Evolutionary conservation across 2,113 vertebrate species (phyloP).

Genomic region (Pheucticus melanocephalus): DNA sequence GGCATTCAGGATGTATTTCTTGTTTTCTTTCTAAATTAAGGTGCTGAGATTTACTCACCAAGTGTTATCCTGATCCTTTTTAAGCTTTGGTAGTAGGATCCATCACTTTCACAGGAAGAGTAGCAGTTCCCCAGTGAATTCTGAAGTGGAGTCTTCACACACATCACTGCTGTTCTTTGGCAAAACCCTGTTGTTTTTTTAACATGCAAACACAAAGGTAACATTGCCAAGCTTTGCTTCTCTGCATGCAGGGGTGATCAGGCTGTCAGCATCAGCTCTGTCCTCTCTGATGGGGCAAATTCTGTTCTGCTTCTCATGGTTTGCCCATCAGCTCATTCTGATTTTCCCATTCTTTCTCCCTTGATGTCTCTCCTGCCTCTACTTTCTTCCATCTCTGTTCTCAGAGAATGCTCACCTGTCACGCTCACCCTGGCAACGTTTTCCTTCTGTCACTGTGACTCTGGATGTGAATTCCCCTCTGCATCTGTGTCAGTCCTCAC

Average conservation of each 20-base stretch:
- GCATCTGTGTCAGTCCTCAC: background rate
- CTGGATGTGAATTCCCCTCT: background rate
- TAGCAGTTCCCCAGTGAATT: background rate
- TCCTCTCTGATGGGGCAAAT: background rate
- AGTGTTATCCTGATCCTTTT: background rate
- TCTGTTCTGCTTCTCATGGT: background rate
- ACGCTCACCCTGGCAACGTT: background rate
- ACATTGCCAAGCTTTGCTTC: background rate
- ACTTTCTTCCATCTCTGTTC: background rate
- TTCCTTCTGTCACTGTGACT: background rate
- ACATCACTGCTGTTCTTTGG: background rate
- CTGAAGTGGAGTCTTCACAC: background rate
- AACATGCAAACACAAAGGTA: background rate
- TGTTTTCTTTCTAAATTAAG: background rate
- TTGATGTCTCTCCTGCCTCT: background rate
- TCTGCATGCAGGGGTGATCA: background rate
- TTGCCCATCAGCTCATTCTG: background rate
- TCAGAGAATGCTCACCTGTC: background rate
- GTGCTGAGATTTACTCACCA: background rate
- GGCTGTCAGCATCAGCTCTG: background rate
- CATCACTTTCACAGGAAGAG: background rate
- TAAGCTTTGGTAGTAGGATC: background rate
- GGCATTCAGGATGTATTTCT: background rate
- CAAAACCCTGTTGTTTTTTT: background rate
- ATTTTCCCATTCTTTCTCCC: background rate